Conservation (phyloP, 2,888 invertebrate genomes). For the Lasioglossum vierecki region DNA sequence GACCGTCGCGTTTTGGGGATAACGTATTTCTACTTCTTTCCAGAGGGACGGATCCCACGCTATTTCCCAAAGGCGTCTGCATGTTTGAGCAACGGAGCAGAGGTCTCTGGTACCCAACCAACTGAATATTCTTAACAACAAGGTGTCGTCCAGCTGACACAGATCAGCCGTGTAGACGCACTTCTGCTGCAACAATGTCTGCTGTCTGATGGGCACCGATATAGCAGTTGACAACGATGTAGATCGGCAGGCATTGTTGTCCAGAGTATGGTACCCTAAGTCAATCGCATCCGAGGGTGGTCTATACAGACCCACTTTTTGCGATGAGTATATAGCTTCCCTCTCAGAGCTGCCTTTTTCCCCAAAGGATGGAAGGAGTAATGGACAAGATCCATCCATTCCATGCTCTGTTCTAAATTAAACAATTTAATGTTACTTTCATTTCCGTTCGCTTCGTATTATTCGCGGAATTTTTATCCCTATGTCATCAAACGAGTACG, state of each 20-base stretch:
- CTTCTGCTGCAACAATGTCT: conserved; percentile 66
- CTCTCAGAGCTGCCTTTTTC: conserved; percentile 75
- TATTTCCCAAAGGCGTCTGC: conserved; percentile 90
- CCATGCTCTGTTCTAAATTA: conserved; percentile 78
- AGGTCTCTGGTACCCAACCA: conserved; percentile 90
- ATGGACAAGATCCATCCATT: conserved; percentile 81
- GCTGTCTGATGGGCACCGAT: conserved; percentile 61
- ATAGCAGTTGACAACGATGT: conserved; percentile 73
- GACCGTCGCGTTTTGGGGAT: conserved; percentile 76
- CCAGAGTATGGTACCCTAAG: conserved; percentile 81
- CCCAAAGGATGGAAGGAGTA: conserved; percentile 77
- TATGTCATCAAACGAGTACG: background rate
- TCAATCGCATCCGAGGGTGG: conserved; percentile 78
- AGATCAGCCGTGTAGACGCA: conserved; percentile 61
- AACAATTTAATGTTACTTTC: conserved; percentile 15
- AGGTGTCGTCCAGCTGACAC: conserved; percentile 85
- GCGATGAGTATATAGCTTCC: conserved; percentile 71
- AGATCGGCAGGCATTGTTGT: conserved; percentile 78
- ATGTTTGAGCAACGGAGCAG: conserved; percentile 90
- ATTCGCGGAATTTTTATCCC: background rate
- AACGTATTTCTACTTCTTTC: conserved; percentile 82
- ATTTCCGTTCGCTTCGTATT: background rate
- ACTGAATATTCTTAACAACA: conserved; percentile 89
- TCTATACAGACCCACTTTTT: conserved; percentile 76
- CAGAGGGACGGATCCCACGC: conserved; percentile 92